Percentiles rank a stretch among this genome's conserved stretches.
phyloP scores from a whole-genome alignment of 1,140 invertebrate genomes.

The Brevipalpus yothersi region DNA sequence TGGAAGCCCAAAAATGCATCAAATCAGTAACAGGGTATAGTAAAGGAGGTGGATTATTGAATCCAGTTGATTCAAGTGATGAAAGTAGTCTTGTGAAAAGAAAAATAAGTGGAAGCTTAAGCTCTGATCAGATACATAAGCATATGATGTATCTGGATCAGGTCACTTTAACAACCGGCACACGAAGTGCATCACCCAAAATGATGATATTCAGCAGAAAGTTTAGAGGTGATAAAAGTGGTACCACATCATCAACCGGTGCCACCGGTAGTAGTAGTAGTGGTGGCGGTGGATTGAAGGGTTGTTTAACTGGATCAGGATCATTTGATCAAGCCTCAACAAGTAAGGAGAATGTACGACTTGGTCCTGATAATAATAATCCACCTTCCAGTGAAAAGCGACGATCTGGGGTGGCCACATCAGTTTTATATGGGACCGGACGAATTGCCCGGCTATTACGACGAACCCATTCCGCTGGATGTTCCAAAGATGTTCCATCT shows the following conservation, averaged over 20 bases:
- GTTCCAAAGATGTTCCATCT: conserved; percentile 20
- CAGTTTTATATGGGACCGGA: conserved; percentile 13
- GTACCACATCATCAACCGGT: background rate
- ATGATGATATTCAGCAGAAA: background rate
- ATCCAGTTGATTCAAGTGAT: background rate
- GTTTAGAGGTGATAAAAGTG: background rate
- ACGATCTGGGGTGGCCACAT: conserved; percentile 2
- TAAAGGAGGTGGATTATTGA: background rate
- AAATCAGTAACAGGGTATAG: background rate
- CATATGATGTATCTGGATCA: background rate
- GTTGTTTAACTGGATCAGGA: no score
- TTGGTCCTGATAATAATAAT: background rate
- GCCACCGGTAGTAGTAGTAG: background rate
- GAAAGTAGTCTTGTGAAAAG: background rate
- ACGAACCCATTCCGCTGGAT: conserved; percentile 21
- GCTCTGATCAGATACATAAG: conserved; percentile 6
- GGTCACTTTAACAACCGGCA: background rate
- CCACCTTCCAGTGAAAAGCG: conserved; percentile 3
- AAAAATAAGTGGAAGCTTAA: conserved; percentile 4
- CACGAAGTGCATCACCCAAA: background rate
- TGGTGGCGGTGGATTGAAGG: background rate
- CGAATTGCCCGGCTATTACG: conserved; percentile 17
- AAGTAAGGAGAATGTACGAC: no score
- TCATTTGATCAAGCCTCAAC: no score
- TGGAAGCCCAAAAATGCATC: no score